These are phyloP conservation scores for Megaceryle torquata DNA, from an alignment of 2,113 vertebrate genomes.

Conservation along the genomic window DNA sequence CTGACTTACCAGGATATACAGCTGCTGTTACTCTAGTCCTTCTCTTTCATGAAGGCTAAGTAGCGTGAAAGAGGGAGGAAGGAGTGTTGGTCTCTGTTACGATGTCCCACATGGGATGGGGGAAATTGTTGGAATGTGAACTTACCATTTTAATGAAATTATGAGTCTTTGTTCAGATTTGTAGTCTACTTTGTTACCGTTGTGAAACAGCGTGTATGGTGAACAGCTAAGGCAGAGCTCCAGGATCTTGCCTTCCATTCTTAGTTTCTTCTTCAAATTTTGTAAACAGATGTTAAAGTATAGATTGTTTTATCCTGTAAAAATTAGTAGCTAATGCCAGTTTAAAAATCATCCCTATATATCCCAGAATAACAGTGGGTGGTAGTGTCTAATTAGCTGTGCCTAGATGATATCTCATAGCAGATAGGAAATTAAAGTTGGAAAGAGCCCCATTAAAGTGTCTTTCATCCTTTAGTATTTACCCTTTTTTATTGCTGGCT, in stretches of 20 bases:
- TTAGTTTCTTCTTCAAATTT: neutral
- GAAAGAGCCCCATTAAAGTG: neutral
- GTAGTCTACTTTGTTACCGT: neutral
- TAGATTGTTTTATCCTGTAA: neutral
- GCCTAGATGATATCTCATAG: neutral
- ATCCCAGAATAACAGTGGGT: neutral
- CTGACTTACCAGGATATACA: neutral
- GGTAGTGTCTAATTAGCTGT: neutral
- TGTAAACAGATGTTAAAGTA: neutral
- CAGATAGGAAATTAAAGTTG: neutral
- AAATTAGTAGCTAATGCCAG: neutral
- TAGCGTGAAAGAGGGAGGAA: neutral
- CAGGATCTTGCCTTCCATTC: neutral
- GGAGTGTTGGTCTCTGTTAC: neutral
- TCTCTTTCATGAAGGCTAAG: neutral
- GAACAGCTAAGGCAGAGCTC: neutral
- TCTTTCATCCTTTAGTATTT: neutral
- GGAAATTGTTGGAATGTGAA: neutral
- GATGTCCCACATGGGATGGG: rapidly evolving
- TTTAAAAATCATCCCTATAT: neutral
- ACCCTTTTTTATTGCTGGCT: neutral
- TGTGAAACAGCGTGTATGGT: neutral
- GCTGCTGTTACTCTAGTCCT: neutral
- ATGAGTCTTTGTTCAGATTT: neutral
- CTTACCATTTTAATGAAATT: neutral